Percentiles rank a stretch among this genome's conserved stretches.
These are phyloP conservation scores for Ahaetulla prasina DNA, from an alignment of 2,113 vertebrate genomes.

Conservation along the genomic window DNA sequence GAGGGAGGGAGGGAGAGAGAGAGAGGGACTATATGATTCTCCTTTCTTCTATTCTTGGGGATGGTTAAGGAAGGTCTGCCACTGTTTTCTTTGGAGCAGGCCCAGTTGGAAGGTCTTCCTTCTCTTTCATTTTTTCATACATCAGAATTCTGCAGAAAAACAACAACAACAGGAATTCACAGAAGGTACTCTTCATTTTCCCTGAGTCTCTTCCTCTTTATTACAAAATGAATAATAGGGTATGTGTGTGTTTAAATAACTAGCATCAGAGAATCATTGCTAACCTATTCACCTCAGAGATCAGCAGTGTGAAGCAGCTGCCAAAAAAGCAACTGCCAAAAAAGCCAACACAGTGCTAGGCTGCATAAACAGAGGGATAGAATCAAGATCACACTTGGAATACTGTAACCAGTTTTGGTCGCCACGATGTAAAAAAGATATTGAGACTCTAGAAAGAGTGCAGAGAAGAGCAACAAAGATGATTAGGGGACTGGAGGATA, in stretches of 20 bases:
- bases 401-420: too few relatives aligned
- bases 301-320: too few relatives aligned
- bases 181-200: background rate
- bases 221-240: background rate
- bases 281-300: background rate
- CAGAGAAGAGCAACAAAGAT: too few relatives aligned
- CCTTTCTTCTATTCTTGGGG: background rate
- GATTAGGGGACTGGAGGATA: too few relatives aligned
- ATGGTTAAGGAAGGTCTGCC: conserved; percentile 69
- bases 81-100: conserved; percentile 73
- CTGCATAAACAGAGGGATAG: too few relatives aligned
- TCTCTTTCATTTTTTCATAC: conserved; percentile 76
- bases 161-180: conserved; percentile 11
- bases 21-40: background rate
- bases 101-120: conserved; percentile 57
- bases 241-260: background rate
- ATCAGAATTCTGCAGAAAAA: conserved; percentile 73
- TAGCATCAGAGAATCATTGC: background rate
- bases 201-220: background rate
- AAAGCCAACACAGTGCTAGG: too few relatives aligned
- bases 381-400: too few relatives aligned
- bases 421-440: too few relatives aligned
- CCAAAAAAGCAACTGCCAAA: too few relatives aligned
- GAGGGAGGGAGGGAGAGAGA: too few relatives aligned
- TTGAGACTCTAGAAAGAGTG: too few relatives aligned